Evolutionary conservation across 2,797 vertebrate species (phyloP).

Genomic region (Enteromius unitaeniatus): DNA sequence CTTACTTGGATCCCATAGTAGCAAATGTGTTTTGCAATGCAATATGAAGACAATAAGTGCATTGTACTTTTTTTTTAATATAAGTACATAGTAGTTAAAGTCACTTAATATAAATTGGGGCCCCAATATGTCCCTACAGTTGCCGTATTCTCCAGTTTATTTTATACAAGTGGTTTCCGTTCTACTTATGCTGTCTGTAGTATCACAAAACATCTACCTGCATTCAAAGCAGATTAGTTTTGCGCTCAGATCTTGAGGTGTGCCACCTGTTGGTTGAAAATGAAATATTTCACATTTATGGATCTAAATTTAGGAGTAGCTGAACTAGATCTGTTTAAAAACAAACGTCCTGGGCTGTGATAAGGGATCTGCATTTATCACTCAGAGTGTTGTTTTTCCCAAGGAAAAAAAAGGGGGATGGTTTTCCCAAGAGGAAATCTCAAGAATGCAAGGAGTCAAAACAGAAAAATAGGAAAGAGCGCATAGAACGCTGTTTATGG

Average conservation of each 20-base stretch:
- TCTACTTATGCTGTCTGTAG: background rate
- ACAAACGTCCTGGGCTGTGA: constrained; percentile 11
- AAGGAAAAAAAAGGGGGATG: constrained; percentile 1
- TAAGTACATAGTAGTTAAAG: too few species aligned
- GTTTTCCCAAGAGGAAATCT: constrained; percentile 40
- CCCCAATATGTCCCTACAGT: background rate
- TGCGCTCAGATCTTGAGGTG: constrained; percentile 67
- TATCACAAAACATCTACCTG: background rate
- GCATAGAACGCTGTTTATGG: background rate
- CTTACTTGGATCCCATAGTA: too few species aligned
- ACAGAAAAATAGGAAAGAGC: background rate
- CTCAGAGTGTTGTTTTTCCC: background rate
- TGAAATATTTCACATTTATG: constrained; percentile 21
- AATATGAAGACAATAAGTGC: too few species aligned
- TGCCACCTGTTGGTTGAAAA: constrained; percentile 76
- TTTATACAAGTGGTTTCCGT: background rate
- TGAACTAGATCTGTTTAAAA: constrained; percentile 17
- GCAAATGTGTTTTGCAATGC: too few species aligned
- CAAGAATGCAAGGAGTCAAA: constrained; percentile 27
- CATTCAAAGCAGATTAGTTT: background rate
- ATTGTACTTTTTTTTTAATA: too few species aligned
- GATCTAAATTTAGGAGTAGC: constrained; percentile 14
- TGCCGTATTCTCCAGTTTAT: background rate
- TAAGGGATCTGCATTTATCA: constrained; percentile 29
- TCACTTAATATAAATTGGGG: too few species aligned